Percentiles rank a stretch among this genome's conserved stretches.
phyloP scores from a whole-genome alignment of 2,113 vertebrate species.

The Fulica atra region DNA sequence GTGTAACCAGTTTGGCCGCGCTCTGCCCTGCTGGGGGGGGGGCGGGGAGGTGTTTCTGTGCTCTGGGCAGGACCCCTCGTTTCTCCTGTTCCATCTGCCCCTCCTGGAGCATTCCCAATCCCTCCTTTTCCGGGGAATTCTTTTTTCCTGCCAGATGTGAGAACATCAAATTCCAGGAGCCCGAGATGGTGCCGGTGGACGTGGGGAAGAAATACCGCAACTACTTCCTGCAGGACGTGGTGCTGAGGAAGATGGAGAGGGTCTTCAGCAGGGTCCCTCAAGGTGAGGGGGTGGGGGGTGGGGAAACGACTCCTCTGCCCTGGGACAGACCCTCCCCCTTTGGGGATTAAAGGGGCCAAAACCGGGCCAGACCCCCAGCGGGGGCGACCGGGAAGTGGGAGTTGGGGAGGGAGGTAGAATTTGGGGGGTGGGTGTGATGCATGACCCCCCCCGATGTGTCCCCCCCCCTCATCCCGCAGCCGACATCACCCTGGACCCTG shows the following conservation, averaged over 20 bases:
- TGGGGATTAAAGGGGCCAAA: background rate
- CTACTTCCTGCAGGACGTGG: conserved; percentile 75
- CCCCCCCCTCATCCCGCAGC: background rate
- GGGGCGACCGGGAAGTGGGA: background rate
- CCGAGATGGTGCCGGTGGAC: conserved; percentile 70
- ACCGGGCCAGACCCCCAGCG: rapidly evolving
- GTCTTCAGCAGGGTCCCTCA: conserved; percentile 47
- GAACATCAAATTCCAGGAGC: conserved; percentile 74
- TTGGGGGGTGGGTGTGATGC: background rate
- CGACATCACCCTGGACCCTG: conserved; percentile 81
- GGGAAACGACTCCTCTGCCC: background rate
- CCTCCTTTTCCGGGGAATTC: rapidly evolving
- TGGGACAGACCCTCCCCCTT: background rate
- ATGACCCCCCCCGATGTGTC: too few relatives aligned
- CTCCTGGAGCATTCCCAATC: background rate
- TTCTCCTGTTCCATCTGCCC: background rate
- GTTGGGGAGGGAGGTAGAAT: too few relatives aligned
- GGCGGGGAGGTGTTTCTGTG: too few relatives aligned
- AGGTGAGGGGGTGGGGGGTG: background rate
- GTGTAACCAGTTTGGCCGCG: background rate
- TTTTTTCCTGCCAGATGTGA: conserved; percentile 52
- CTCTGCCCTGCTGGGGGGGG: background rate
- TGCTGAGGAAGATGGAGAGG: conserved; percentile 78
- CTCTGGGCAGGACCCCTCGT: background rate
- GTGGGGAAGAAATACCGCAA: conserved; percentile 71